Evolutionary conservation across 2,888 invertebrate species (phyloP).

Genomic region (Tetheella fluctuosa): DNA sequence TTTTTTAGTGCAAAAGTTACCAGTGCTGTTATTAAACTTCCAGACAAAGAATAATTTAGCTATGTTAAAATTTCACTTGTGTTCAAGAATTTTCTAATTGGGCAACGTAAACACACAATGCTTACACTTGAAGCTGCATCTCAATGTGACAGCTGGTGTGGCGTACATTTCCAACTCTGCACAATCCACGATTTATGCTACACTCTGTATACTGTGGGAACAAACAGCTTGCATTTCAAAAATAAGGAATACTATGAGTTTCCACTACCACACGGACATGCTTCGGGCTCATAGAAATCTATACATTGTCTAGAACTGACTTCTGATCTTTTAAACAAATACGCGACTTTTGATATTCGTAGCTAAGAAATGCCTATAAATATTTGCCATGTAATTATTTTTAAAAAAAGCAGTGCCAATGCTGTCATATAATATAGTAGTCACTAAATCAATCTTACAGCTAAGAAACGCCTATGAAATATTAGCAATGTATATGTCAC

Average conservation of each 20-base stretch:
- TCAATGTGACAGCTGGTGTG: not conserved
- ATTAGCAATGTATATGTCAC: too few species aligned
- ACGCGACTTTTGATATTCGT: not conserved
- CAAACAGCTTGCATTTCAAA: constrained; percentile 7
- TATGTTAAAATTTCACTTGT: not conserved
- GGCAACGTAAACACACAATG: not conserved
- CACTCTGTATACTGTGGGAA: constrained; percentile 3
- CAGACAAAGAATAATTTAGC: not conserved
- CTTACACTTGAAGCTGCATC: not conserved
- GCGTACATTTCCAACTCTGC: not conserved
- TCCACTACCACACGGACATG: not conserved
- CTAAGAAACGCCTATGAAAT: too few species aligned
- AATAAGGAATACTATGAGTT: not conserved
- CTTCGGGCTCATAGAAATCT: not conserved
- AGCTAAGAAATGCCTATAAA: not conserved
- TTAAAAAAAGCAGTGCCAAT: too few species aligned
- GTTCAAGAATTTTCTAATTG: not conserved
- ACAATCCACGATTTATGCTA: constrained; percentile 1
- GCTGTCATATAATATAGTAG: too few species aligned
- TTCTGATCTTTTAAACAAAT: not conserved
- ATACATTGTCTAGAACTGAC: not conserved
- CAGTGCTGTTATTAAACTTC: not conserved
- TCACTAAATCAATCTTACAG: too few species aligned
- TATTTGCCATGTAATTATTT: too few species aligned
- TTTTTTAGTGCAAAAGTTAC: not conserved